Evolutionary conservation across 2,888 invertebrate genomes (phyloP).

Genomic region (Saturnia pavonia): DNA sequence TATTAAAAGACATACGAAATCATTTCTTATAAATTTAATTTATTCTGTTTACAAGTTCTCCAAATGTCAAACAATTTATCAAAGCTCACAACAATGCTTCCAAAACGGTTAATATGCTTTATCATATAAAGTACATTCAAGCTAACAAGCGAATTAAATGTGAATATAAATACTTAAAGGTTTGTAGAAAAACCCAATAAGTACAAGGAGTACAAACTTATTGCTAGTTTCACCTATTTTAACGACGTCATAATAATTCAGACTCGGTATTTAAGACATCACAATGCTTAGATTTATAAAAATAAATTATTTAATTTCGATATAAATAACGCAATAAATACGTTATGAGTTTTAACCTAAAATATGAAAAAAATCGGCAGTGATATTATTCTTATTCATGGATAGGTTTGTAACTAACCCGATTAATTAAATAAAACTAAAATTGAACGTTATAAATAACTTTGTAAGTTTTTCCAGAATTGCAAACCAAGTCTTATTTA

Average conservation of each 20-base stretch:
- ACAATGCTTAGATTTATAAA: background rate
- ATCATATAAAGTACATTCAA: background rate
- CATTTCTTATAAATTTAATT: conserved; percentile 4
- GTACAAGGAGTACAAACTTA: background rate
- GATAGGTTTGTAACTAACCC: background rate
- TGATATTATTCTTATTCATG: background rate
- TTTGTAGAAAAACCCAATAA: background rate
- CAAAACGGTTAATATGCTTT: background rate
- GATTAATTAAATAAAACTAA: no score
- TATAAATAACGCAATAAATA: background rate
- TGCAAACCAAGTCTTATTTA: background rate
- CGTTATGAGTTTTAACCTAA: background rate
- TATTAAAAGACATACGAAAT: conserved; percentile 1
- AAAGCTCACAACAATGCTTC: conserved; percentile 4
- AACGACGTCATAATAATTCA: background rate
- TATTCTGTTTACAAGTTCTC: conserved; percentile 1
- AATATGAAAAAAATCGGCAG: background rate
- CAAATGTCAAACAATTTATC: conserved; percentile 3
- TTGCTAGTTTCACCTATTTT: background rate
- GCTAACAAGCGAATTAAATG: background rate
- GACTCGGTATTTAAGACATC: background rate
- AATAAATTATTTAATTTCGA: background rate
- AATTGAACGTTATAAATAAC: no score
- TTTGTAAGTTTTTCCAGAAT: background rate
- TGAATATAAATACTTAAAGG: background rate